These are phyloP conservation scores for Ranitomeya imitator DNA, from an alignment of 2,113 vertebrate genomes.

Conservation along the genomic window DNA sequence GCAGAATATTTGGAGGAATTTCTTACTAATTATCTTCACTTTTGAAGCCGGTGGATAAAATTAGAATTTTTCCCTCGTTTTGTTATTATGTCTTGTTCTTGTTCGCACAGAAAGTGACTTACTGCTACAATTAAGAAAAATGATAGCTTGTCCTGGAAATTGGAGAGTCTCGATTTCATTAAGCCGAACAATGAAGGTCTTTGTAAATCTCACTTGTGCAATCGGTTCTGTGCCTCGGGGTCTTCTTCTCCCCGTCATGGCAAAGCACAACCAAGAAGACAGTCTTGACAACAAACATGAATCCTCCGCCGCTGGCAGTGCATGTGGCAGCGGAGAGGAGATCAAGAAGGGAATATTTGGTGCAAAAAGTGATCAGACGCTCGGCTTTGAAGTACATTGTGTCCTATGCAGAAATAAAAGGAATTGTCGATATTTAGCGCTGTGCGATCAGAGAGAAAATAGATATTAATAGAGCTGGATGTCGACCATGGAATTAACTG, in stretches of 20 bases:
- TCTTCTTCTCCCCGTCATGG: conserved; percentile 8
- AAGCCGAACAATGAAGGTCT: conserved; percentile 31
- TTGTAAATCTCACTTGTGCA: conserved; percentile 38
- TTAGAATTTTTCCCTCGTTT: background rate
- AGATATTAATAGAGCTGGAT: conserved; percentile 29
- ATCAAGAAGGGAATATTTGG: conserved; percentile 10
- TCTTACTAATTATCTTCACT: background rate
- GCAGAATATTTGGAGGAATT: background rate
- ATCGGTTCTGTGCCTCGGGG: background rate
- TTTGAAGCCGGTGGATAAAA: background rate
- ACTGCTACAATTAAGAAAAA: conserved; percentile 29
- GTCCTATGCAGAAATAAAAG: conserved; percentile 22
- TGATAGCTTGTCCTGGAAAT: conserved; percentile 3
- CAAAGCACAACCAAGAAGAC: conserved; percentile 27
- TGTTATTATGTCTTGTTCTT: conserved; percentile 5
- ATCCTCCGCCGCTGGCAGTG: conserved; percentile 9
- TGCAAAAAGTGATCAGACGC: conserved; percentile 34
- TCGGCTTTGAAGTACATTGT: conserved; percentile 36
- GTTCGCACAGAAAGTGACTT: background rate
- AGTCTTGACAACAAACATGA: conserved; percentile 32
- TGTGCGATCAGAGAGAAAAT: background rate
- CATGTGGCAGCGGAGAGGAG: background rate
- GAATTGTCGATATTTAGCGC: conserved; percentile 25
- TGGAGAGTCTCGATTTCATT: conserved; percentile 11
- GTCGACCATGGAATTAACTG: conserved; percentile 11